Evolutionary conservation across 1,140 invertebrate genomes (phyloP), one percentile per base, ranked within the genome.

Genomic region (Plodia interpunctella): DNA sequence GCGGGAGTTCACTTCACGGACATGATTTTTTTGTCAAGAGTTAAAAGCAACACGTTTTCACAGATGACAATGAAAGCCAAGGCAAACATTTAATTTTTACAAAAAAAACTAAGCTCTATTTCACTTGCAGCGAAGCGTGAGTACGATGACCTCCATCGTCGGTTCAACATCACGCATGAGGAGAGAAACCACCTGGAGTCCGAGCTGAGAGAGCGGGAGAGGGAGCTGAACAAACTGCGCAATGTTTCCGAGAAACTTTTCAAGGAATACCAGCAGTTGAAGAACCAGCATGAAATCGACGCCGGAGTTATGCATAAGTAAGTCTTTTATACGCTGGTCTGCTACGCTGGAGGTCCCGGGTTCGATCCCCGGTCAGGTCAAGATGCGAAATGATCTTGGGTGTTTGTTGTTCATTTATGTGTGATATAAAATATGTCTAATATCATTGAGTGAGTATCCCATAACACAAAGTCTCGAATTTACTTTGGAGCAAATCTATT

Each of bases 251-350:
- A 94, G 84, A 92, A 91, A 57, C 90, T 95, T 35, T 94, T 93
- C 76, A 92, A 92, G 53, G 94, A 95, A 74, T 95, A 95, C 78
- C 94, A 94, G 68, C 92, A 93, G 73, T 84, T 95, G 2, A 94
- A 93, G 72, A 92, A 92, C 70, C 92, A 94, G 82, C 94, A 94
- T 80, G 93, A 95, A 58, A 91, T 94, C 19, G 94, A 95, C 69
- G 92, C 92, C 0, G 91, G 91, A 13, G 93, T 94, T 15, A 93
- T 94, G 93, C 91, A 94, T 60, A 91, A 90, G 91, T 92, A 67
- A 80, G 85, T 76, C 2, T 44, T 44, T 8, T 57, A n/a, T 59
- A 44, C 11, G 8, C n/a, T n/a, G 35, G 5, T 38, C 11, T 38
- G 5, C 11, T 38, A 9, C 11, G 8, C 11, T 8, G 11, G 35